Conservation (phyloP, 2,797 vertebrate species). For the Semaprochilodus insignis region DNA sequence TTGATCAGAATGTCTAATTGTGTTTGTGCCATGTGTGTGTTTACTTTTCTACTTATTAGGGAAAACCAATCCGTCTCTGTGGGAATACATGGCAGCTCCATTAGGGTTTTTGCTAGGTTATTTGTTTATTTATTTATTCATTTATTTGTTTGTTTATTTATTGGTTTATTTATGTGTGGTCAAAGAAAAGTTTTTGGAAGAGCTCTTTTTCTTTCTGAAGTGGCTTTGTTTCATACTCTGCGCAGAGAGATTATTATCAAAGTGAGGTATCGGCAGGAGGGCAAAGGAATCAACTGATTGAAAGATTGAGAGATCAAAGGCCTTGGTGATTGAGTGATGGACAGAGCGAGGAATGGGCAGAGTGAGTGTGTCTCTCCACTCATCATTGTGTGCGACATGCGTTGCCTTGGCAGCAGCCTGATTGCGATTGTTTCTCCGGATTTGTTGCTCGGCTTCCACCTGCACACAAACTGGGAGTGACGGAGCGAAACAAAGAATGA, state of each 20-base stretch:
- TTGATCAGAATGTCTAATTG: background rate
- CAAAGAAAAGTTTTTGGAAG: conserved; percentile 27
- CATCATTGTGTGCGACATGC: conserved; percentile 27
- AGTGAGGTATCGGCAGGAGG: conserved; percentile 36
- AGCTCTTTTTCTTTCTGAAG: background rate
- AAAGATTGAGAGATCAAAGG: conserved; percentile 49
- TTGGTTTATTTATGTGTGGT: conserved; percentile 13
- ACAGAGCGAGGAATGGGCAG: conserved; percentile 5
- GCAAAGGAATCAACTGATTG: conserved; percentile 46
- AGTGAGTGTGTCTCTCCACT: conserved; percentile 8
- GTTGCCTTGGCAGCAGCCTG: conserved; percentile 52
- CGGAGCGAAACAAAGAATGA: conserved; percentile 30
- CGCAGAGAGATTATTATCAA: conserved; percentile 38
- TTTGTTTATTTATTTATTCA: background rate
- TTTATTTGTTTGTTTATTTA: no score
- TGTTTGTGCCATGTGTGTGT: background rate
- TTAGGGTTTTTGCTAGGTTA: background rate
- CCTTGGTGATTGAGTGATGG: conserved; percentile 7
- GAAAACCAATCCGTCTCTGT: background rate
- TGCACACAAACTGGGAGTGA: conserved; percentile 33
- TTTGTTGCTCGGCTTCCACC: conserved; percentile 37
- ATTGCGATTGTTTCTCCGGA: conserved; percentile 40
- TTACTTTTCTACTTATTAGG: background rate
- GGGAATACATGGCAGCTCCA: background rate
- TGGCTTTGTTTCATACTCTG: conserved; percentile 39